Conservation (phyloP, 2,113 vertebrate species). For the Serinus canaria region DNA sequence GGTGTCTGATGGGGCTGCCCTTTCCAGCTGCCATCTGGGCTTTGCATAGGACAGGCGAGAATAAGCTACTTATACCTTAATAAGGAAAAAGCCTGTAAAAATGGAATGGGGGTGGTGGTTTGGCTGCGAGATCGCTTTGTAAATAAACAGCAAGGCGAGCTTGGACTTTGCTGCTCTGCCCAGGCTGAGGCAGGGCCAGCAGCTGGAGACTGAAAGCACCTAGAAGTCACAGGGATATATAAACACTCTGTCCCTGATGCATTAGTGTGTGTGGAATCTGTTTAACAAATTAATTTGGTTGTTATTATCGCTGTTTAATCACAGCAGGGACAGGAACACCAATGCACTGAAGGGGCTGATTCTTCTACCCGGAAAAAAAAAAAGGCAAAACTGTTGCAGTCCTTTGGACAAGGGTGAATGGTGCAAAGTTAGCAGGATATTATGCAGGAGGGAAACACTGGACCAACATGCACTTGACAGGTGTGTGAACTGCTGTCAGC, state of each 20-base stretch:
- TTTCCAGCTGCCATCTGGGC: conserved; percentile 63
- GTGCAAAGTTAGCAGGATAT: neutral
- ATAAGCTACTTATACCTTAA: conserved; percentile 70
- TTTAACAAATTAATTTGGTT: neutral
- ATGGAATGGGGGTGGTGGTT: neutral
- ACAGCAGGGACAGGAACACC: neutral
- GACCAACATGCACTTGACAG: rapidly evolving
- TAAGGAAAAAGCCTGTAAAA: conserved; percentile 59
- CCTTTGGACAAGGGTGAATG: neutral
- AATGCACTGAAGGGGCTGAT: neutral
- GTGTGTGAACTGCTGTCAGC: neutral
- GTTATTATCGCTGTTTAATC: neutral
- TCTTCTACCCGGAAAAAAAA: neutral
- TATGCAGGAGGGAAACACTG: neutral
- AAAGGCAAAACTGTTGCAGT: neutral
- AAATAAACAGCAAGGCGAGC: neutral
- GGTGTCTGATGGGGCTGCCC: conserved; percentile 64
- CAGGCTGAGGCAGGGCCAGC: neutral
- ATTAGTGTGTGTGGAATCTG: neutral
- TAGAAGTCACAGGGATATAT: neutral
- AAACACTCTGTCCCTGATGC: neutral
- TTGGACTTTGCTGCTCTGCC: neutral
- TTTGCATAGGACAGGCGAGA: conserved; percentile 41
- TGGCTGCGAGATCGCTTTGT: neutral
- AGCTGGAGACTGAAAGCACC: conserved; percentile 8